These are phyloP conservation scores for Actenoides lindsayi DNA, from an alignment of 2,113 vertebrate genomes.

Conservation along the genomic window DNA sequence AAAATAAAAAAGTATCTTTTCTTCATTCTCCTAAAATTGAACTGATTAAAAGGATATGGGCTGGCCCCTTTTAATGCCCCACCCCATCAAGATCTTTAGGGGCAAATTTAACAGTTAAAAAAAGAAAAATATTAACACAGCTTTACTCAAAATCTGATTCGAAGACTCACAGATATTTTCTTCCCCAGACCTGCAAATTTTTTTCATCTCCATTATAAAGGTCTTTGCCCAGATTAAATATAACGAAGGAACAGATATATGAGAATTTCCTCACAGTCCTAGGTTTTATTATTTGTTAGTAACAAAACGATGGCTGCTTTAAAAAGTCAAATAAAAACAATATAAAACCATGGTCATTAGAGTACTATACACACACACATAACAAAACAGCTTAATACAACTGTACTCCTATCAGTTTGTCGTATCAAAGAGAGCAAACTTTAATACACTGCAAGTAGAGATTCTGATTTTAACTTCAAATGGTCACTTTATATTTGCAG, in stretches of 20 bases:
- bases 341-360: background rate
- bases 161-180: background rate
- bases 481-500: background rate
- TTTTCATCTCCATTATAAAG: background rate
- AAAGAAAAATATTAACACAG: background rate
- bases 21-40: background rate
- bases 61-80: background rate
- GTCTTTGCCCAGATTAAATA: background rate
- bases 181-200: background rate
- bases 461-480: background rate
- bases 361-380: background rate
- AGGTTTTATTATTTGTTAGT: background rate
- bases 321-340: background rate
- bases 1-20: background rate
- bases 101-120: background rate
- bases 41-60: background rate
- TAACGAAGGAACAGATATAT: background rate
- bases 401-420: background rate
- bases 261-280: background rate
- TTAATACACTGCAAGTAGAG: background rate
- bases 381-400: background rate
- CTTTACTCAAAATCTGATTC: background rate
- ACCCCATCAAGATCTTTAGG: background rate
- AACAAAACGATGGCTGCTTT: background rate
- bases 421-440: background rate